Evolutionary conservation across 2,797 vertebrate species (phyloP), one percentile per base, ranked within the genome.

Genomic region (Manis javanica): DNA sequence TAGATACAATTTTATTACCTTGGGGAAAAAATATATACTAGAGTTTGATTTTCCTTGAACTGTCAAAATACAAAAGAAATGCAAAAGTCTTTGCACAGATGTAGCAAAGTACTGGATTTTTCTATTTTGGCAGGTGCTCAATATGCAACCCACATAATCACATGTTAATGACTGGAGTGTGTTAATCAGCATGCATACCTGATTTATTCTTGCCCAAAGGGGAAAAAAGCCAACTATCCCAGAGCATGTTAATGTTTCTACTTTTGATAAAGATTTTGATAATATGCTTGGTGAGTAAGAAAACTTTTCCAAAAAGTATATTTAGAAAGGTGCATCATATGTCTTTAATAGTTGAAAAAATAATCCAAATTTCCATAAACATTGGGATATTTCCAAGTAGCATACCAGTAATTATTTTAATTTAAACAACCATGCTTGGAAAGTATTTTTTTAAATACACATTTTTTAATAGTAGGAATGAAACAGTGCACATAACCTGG

Each of bases 71-170:
- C 96, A 98, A 98, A 98, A 98, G 97, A 98, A 98, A 98, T 97
- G 90, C 94, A 98, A 97, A 98, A 98, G 97, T 98, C 97, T 96
- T 98, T 98, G 96, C 97, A 97, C 97, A 98, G 97, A 98, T 98
- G 95, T 97, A 98, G 95, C 95, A 97, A 98, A 98, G 97, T 96
- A 96, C 96, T 98, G 84, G 97, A 97, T 99, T 99, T 95, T 99
- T 99, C 99, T 99, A 99, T 99, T 99, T 99, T 99, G 99, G 99
- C 99, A 97, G 97, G 95, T 98, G 99, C 98, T 99, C 99, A 99
- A 98, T 99, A 99, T 98, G 99, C 98, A 99, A 98, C 99, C 99
- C 98, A 99, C 99, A 99, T 99, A 99, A 99, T 99, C 99, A 98
- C 99, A 99, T 98, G 98, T 98, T 99, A 99, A 99, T 99, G 98